Percentiles rank a stretch among this genome's conserved stretches.
These are phyloP conservation scores for Sphenopsis melanotis DNA, from an alignment of 2,797 vertebrate genomes.

Conservation along the genomic window DNA sequence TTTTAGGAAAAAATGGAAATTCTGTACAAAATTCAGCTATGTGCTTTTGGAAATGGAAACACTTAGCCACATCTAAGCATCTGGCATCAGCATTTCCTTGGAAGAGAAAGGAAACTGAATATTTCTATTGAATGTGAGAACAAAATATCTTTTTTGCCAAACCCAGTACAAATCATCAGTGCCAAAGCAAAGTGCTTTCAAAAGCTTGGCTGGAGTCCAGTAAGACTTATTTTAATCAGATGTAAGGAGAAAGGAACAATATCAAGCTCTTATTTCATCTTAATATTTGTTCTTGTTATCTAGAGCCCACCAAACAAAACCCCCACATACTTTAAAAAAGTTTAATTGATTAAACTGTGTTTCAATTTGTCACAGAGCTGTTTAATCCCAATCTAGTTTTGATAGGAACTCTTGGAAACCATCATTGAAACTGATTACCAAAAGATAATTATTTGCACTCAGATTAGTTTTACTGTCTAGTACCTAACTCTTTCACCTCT, in stretches of 20 bases:
- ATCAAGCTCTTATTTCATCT: background rate
- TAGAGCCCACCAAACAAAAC: background rate
- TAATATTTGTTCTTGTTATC: background rate
- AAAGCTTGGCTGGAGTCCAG: background rate
- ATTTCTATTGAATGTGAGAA: background rate
- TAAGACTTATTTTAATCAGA: background rate
- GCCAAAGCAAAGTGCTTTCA: background rate
- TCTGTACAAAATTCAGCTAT: background rate
- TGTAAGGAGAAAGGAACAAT: background rate
- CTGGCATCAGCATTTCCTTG: background rate
- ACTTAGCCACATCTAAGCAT: background rate
- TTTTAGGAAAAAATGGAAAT: background rate
- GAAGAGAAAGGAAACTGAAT: background rate
- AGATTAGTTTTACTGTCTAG: background rate
- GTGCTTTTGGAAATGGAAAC: background rate
- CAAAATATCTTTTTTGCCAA: background rate
- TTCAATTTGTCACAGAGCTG: background rate
- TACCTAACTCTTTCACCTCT: background rate
- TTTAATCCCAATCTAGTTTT: background rate
- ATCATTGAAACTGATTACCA: background rate
- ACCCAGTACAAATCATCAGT: background rate
- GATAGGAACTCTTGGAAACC: background rate
- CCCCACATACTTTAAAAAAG: background rate
- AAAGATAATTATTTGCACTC: background rate
- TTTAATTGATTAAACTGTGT: background rate